phyloP scores from a whole-genome alignment of 2,113 vertebrate genomes.

The Isichthys henryi region DNA sequence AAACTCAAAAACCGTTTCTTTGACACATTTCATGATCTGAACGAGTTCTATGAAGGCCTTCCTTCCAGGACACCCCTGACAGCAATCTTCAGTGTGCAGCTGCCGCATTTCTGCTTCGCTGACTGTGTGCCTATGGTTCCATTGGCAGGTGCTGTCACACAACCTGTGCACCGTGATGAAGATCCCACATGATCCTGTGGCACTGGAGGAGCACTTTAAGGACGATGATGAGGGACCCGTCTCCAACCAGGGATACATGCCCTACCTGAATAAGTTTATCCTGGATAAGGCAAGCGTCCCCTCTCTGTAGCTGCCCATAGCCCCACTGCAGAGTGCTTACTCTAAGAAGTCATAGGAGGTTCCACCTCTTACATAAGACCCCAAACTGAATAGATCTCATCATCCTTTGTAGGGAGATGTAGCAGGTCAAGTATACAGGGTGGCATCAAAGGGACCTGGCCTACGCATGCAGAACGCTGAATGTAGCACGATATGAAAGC shows the following conservation, averaged over 20 bases:
- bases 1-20: neutral
- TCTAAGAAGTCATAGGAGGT: neutral
- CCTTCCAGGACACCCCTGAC: neutral
- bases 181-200: constrained; percentile 90
- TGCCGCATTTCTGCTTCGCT: neutral
- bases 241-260: constrained; percentile 98
- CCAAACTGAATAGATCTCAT: neutral
- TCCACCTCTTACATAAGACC: neutral
- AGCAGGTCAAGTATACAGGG: neutral
- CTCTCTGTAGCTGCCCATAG: neutral
- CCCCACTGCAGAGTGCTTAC: neutral
- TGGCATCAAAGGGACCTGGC: neutral
- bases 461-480: neutral
- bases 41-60: neutral
- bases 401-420: neutral
- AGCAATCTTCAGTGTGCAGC: neutral
- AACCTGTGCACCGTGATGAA: constrained; percentile 89
- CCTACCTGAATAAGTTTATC: constrained; percentile 94
- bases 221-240: constrained; percentile 95
- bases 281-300: constrained; percentile 79
- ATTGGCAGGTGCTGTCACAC: constrained; percentile 84
- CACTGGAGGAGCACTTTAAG: constrained; percentile 92
- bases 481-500: neutral
- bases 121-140: neutral
- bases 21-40: neutral